Evolutionary conservation across 2,888 invertebrate species (phyloP).

Genomic region (Balanococcus diminutus): DNA sequence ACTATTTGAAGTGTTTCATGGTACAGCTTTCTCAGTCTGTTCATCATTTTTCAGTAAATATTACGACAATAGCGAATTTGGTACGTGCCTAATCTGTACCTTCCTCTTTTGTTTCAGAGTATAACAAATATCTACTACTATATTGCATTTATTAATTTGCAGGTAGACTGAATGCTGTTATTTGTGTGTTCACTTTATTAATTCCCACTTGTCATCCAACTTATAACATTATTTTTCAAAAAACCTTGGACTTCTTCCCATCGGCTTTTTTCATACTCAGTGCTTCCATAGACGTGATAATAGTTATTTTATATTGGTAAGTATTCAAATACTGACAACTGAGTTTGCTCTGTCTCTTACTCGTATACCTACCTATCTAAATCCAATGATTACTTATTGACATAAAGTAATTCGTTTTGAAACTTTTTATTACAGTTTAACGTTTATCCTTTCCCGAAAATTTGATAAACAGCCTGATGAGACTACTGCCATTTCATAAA

Average conservation of each 20-base stretch:
- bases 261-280: constrained; percentile 6
- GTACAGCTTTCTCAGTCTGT: constrained; percentile 51
- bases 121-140: too few relatives aligned
- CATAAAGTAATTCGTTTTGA: neutral
- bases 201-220: constrained; percentile 10
- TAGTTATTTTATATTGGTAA: constrained; percentile 13
- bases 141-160: neutral
- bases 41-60: constrained; percentile 54
- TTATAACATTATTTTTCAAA: constrained; percentile 25
- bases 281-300: neutral
- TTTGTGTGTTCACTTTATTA: neutral
- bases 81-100: too few relatives aligned
- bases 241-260: neutral
- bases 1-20: constrained; percentile 55
- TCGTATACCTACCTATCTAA: too few relatives aligned
- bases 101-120: too few relatives aligned
- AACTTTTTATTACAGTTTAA: too few relatives aligned
- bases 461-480: too few relatives aligned
- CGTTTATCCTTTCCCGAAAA: too few relatives aligned
- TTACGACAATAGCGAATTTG: constrained; percentile 45
- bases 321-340: too few relatives aligned
- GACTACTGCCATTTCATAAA: too few relatives aligned
- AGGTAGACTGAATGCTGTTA: neutral
- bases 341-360: too few relatives aligned
- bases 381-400: neutral